phyloP scores from a whole-genome alignment of 2,113 vertebrate genomes.

The Chaetodon auriga region DNA sequence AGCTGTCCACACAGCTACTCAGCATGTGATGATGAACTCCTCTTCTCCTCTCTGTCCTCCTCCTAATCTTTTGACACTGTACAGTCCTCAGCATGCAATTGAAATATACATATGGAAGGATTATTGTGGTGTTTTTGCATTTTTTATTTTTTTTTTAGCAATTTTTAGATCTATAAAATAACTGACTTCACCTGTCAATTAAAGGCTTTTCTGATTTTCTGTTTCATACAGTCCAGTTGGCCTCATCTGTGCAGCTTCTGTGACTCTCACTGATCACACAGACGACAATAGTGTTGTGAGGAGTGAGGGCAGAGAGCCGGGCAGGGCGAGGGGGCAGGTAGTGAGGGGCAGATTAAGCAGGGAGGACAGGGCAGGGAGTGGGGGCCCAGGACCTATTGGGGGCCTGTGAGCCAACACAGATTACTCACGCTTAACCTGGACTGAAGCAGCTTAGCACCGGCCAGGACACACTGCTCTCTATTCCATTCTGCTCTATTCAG shows the following conservation, averaged over 20 bases:
- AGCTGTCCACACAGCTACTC: constrained; percentile 1
- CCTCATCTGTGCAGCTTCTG: constrained; percentile 2
- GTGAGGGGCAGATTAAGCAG: constrained; percentile 52
- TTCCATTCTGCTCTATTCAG: constrained; percentile 46
- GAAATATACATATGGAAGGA: no score
- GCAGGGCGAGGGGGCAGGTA: constrained; percentile 38
- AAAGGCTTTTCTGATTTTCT: no score
- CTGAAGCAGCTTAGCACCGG: constrained; percentile 63
- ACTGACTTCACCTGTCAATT: background rate
- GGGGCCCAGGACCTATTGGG: constrained; percentile 43
- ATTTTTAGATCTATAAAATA: background rate
- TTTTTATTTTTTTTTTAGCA: no score
- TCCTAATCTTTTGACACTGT: background rate
- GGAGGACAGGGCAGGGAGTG: constrained; percentile 27
- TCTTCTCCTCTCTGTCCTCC: background rate
- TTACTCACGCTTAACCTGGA: constrained; percentile 73
- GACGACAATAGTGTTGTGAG: constrained; percentile 40
- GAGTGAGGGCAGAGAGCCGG: background rate
- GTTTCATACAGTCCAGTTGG: background rate
- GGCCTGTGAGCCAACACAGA: constrained; percentile 65
- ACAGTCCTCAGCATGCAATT: background rate
- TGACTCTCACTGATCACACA: constrained; percentile 14
- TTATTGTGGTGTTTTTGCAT: background rate
- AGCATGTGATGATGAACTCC: background rate
- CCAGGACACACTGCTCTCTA: constrained; percentile 50